Evolutionary conservation across 2,113 vertebrate genomes (phyloP).

Genomic region (Nothoprocta perdicaria): DNA sequence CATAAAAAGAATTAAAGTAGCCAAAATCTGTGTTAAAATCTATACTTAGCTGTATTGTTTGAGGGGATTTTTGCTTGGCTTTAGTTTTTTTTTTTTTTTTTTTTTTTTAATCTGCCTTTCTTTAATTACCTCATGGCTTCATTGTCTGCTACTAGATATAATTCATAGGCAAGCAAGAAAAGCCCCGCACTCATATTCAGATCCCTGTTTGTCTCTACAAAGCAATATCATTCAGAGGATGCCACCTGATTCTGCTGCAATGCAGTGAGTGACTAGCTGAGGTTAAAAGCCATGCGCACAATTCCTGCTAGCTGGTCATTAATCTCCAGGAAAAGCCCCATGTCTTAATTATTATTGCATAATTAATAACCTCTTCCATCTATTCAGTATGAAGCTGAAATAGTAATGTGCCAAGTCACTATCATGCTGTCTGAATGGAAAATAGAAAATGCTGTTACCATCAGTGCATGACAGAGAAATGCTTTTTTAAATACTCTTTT

Average conservation of each 20-base stretch:
- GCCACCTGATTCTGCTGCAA: constrained; percentile 22
- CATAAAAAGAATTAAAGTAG: not conserved
- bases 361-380: constrained; percentile 49
- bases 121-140: not conserved
- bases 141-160: not conserved
- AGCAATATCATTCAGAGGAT: constrained; percentile 8
- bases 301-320: constrained; percentile 55
- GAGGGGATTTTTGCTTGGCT: not conserved
- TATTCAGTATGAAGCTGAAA: constrained; percentile 31
- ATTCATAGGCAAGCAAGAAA: not conserved
- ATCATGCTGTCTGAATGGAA: constrained; percentile 11
- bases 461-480: not conserved
- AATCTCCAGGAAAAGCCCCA: constrained; percentile 54
- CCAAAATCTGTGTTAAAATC: not conserved
- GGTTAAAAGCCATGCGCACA: constrained; percentile 44
- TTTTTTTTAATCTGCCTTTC: not conserved
- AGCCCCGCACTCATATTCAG: not conserved
- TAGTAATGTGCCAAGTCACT: not conserved
- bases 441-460: not conserved
- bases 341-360: constrained; percentile 59
- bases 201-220: not conserved
- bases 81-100: not conserved
- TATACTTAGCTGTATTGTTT: not conserved
- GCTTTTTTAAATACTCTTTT: not conserved
- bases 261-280: constrained; percentile 24